Percentiles rank a stretch among this genome's conserved stretches.
These are phyloP conservation scores for Eubucco bourcierii DNA, from an alignment of 2,113 vertebrate species.

Conservation along the genomic window DNA sequence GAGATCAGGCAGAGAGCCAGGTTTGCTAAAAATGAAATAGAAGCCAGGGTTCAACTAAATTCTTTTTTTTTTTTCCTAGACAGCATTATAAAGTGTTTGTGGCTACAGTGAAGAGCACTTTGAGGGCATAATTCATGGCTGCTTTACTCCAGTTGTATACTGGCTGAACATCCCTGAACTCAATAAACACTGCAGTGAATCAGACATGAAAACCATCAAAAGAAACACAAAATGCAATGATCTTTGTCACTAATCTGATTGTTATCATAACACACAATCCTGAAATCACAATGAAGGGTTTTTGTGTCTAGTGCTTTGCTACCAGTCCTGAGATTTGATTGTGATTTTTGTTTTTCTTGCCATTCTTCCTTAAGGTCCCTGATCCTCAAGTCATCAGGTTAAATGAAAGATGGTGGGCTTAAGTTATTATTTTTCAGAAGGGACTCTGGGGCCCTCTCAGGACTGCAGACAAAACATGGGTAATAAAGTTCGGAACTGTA, in stretches of 20 bases:
- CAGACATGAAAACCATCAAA: slow-evolving; percentile 6
- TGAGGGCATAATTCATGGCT: slow-evolving; percentile 11
- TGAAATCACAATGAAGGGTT: fast-evolving
- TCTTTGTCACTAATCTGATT: not conserved
- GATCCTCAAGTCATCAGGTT: not conserved
- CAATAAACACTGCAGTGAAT: slow-evolving; percentile 13
- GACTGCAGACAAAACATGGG: not conserved
- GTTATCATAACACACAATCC: not conserved
- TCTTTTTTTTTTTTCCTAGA: slow-evolving; percentile 38
- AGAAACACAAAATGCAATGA: not conserved
- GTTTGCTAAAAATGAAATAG: slow-evolving; percentile 61
- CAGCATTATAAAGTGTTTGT: slow-evolving; percentile 30
- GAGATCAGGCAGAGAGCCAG: slow-evolving; percentile 50
- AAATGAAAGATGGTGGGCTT: not conserved
- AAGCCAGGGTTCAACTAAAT: slow-evolving; percentile 33
- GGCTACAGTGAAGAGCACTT: slow-evolving; percentile 17
- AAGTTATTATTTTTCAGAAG: not conserved
- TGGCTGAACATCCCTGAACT: slow-evolving; percentile 17
- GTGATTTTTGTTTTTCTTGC: not conserved
- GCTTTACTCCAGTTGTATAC: not conserved
- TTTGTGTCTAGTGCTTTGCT: not conserved
- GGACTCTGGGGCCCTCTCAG: not conserved
- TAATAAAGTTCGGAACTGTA: not conserved
- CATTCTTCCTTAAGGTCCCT: not conserved
- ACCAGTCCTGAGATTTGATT: not conserved